Percentiles rank a stretch among this genome's conserved stretches.
Conservation (phyloP, 2,888 invertebrate species). For the Cyclophora punctaria region DNA sequence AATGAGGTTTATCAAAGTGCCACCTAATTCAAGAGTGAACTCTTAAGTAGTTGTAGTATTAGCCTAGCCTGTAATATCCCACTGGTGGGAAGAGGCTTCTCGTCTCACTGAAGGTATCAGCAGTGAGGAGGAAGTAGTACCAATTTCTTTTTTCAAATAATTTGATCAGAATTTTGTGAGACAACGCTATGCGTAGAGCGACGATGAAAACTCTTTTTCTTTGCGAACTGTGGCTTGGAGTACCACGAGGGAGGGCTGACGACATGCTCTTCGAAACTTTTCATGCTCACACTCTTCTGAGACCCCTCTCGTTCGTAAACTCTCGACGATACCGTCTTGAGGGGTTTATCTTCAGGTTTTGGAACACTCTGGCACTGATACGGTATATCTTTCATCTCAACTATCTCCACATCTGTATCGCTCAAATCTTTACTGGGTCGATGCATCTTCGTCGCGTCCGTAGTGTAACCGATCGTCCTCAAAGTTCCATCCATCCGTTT, state of each 20-base stretch:
- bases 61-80: too few species aligned
- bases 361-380: constrained; percentile 33
- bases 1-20: too few species aligned
- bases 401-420: constrained; percentile 69
- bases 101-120: too few species aligned
- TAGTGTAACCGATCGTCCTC: constrained; percentile 48
- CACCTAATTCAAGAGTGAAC: too few species aligned
- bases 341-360: constrained; percentile 20
- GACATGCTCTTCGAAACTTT: constrained; percentile 50
- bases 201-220: constrained; percentile 62
- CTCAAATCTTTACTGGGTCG: constrained; percentile 59
- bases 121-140: too few species aligned
- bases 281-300: constrained; percentile 50
- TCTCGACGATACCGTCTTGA: constrained; percentile 50
- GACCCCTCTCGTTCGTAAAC: constrained; percentile 48
- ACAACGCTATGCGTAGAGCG: constrained; percentile 47
- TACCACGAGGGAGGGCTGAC: constrained; percentile 71
- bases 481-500: constrained; percentile 53
- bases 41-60: too few species aligned
- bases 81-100: too few species aligned
- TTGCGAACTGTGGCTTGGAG: constrained; percentile 67
- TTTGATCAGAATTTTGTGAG: constrained; percentile 35
- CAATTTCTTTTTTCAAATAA: constrained; percentile 12
- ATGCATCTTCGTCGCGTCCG: constrained; percentile 42
- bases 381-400: constrained; percentile 70